These are phyloP conservation scores for Anagyrus pseudococci DNA, from an alignment of 2,888 invertebrate species.

Conservation along the genomic window DNA sequence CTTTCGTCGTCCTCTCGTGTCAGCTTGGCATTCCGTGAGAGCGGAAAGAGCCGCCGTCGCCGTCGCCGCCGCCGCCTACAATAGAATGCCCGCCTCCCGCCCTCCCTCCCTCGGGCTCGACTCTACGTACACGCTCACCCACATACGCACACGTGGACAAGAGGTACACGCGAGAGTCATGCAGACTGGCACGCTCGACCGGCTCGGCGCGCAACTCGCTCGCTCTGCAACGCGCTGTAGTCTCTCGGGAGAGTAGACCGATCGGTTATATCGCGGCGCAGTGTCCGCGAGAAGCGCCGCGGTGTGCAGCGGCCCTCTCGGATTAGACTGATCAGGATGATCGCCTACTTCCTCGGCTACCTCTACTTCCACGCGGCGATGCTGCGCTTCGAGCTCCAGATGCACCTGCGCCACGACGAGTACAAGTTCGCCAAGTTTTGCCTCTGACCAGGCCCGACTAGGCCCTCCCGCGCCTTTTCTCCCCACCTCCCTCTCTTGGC, in stretches of 20 bases:
- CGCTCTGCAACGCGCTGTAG: too few species aligned
- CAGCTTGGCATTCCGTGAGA: constrained; percentile 20
- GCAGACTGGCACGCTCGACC: background rate
- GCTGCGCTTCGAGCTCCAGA: constrained; percentile 54
- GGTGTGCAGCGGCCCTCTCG: background rate
- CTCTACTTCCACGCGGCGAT: constrained; percentile 53
- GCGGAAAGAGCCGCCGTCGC: constrained; percentile 5
- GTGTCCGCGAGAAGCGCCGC: background rate
- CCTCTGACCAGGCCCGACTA: constrained; percentile 42
- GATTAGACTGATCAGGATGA: constrained; percentile 42
- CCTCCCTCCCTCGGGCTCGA: background rate
- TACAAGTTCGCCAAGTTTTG: constrained; percentile 53
- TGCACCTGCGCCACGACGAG: constrained; percentile 49
- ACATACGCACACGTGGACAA: background rate
- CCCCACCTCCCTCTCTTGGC: too few species aligned
- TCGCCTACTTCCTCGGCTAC: constrained; percentile 52
- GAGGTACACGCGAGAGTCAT: background rate
- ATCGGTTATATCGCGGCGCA: background rate
- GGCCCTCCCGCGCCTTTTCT: too few species aligned
- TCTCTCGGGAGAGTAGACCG: too few species aligned
- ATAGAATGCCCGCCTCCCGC: constrained; percentile 2
- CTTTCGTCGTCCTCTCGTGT: background rate
- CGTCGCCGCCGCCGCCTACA: background rate
- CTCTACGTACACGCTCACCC: background rate
- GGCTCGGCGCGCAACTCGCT: too few species aligned